These are phyloP conservation scores for Oxycera nigricornis DNA, from an alignment of 2,888 invertebrate genomes.

Conservation along the genomic window DNA sequence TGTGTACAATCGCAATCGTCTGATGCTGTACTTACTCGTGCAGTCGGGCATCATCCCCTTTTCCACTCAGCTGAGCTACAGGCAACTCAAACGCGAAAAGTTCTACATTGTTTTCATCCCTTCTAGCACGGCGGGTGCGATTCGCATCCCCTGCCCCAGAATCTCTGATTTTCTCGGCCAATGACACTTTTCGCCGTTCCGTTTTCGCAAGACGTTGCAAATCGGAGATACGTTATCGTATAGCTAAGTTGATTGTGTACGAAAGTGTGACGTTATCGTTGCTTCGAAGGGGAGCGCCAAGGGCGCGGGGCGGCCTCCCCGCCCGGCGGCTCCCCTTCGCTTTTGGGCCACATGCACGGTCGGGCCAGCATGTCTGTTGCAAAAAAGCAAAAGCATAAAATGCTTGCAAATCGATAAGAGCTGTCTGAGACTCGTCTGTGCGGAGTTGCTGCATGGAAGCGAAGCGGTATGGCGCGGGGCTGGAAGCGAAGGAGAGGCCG, in stretches of 20 bases:
- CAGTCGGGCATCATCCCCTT: not conserved
- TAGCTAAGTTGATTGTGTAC: not conserved
- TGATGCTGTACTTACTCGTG: slow-evolving; percentile 4
- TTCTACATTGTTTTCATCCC: slow-evolving; percentile 11
- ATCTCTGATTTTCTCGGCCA: slow-evolving; percentile 34
- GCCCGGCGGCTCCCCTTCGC: not conserved
- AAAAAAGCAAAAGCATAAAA: slow-evolving; percentile 31
- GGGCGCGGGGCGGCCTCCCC: not conserved
- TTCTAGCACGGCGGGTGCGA: not conserved
- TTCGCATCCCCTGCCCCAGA: not conserved
- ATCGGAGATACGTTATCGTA: slow-evolving; percentile 29
- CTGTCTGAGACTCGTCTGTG: slow-evolving; percentile 38
- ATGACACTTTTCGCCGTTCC: slow-evolving; percentile 11
- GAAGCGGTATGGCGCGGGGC: not conserved
- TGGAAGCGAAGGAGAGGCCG: not conserved
- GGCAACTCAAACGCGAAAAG: not conserved
- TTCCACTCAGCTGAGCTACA: not conserved
- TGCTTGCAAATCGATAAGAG: slow-evolving; percentile 38
- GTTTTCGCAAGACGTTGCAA: slow-evolving; percentile 33
- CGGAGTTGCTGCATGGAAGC: not conserved
- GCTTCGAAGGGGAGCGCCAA: not conserved
- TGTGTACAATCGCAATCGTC: not conserved
- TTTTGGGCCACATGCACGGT: slow-evolving; percentile 25
- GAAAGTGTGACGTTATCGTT: slow-evolving; percentile 8
- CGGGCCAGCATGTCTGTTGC: slow-evolving; percentile 25